Percentiles rank a stretch among this genome's conserved stretches.
Evolutionary conservation across 1,140 invertebrate species (phyloP).

Genomic region (Caenorhabditis tropicalis): DNA sequence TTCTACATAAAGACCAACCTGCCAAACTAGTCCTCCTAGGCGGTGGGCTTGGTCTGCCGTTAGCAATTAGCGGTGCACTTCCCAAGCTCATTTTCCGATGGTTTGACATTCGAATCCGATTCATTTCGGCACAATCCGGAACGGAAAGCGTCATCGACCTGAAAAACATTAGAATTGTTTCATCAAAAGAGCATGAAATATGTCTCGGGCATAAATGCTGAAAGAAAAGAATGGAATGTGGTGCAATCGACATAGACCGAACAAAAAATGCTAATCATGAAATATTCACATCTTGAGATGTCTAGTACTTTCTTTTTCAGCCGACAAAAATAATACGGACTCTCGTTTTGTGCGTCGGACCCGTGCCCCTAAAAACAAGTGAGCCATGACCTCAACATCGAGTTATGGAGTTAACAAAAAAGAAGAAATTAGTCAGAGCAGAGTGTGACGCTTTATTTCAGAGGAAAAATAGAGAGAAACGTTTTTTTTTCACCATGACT

Average conservation of each 20-base stretch:
- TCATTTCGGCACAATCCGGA: constrained; percentile 41
- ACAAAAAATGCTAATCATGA: not conserved
- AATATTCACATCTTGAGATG: constrained; percentile 18
- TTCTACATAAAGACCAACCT: not conserved
- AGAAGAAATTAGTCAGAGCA: constrained; percentile 2
- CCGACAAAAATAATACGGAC: not conserved
- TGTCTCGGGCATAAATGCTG: too few species aligned
- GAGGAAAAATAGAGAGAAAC: not conserved
- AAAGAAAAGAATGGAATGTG: not conserved
- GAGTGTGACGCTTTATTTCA: not conserved
- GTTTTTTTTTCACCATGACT: not conserved
- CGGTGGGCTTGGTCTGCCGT: constrained; percentile 26
- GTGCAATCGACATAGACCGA: not conserved
- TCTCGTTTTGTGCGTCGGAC: not conserved
- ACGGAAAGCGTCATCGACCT: constrained; percentile 47
- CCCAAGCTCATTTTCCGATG: constrained; percentile 46
- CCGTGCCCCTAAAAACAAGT: not conserved
- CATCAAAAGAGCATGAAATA: too few species aligned
- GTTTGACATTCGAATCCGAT: constrained; percentile 33
- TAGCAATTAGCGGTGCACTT: constrained; percentile 38
- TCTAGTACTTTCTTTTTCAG: not conserved
- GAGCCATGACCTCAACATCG: not conserved
- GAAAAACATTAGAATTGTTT: not conserved
- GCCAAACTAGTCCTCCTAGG: constrained; percentile 42
- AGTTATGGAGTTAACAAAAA: not conserved